A percentile compares a stretch with the other conserved stretches of the same genome.
Evolutionary conservation across 2,113 vertebrate species (phyloP).

Genomic region (Microcebus jonahi): DNA sequence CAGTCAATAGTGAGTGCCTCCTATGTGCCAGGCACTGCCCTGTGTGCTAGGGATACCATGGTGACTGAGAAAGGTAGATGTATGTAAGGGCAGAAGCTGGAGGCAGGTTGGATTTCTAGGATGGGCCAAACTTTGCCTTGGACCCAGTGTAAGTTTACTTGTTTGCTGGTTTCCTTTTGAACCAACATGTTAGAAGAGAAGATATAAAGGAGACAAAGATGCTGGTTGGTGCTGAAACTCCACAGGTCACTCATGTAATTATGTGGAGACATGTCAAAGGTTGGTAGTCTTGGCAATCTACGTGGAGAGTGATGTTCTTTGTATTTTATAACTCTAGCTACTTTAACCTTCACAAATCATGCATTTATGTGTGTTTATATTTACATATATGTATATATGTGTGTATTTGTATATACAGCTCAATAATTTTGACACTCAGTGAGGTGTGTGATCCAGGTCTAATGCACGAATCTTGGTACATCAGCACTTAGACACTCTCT

Average conservation of each 20-base stretch:
- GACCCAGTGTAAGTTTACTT: background rate
- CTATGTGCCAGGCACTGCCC: background rate
- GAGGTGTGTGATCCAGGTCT: background rate
- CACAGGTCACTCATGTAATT: background rate
- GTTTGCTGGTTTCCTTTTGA: background rate
- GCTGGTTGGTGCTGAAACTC: background rate
- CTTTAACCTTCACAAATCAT: background rate
- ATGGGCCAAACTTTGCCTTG: background rate
- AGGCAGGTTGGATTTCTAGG: background rate
- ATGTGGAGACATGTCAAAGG: background rate
- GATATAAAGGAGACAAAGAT: background rate
- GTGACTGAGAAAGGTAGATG: background rate
- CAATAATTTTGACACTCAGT: background rate
- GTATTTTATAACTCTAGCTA: background rate
- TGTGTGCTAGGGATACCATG: background rate
- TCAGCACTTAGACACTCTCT: background rate
- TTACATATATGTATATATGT: too few relatives aligned
- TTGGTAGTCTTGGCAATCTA: background rate
- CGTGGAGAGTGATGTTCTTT: background rate
- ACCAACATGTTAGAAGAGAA: background rate
- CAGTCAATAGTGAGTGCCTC: background rate
- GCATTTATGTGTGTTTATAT: accelerated
- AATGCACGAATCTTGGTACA: background rate
- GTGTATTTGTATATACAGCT: background rate
- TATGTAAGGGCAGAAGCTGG: background rate